These are phyloP conservation scores for Stenotaenia linearis DNA, from an alignment of 2,888 invertebrate genomes.

Conservation along the genomic window DNA sequence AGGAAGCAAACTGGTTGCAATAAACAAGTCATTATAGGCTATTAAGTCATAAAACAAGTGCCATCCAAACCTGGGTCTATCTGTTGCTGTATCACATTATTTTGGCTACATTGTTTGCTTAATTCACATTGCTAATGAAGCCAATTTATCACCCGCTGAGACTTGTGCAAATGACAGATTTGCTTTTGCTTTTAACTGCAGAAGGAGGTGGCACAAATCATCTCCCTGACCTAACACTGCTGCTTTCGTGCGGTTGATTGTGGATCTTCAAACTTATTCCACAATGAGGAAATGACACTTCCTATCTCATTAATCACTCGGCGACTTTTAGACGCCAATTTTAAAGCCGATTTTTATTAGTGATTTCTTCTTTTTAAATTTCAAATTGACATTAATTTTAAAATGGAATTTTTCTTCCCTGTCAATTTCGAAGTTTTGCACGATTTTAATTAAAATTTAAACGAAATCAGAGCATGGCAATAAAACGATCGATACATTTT, in stretches of 20 bases:
- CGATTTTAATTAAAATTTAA: no score
- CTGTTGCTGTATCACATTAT: background rate
- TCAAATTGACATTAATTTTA: no score
- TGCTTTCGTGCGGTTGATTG: background rate
- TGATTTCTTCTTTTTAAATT: no score
- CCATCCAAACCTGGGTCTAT: background rate
- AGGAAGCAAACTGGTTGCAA: background rate
- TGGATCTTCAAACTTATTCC: background rate
- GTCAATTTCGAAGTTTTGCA: no score
- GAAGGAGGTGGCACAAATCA: background rate
- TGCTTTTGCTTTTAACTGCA: background rate
- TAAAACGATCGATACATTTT: no score
- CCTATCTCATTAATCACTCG: background rate
- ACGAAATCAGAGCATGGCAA: no score
- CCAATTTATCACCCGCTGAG: background rate
- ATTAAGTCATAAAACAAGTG: conserved; percentile 5
- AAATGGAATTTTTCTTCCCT: no score
- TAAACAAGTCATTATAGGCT: background rate
- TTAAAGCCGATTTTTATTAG: background rate
- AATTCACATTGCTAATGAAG: background rate
- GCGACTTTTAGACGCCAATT: background rate
- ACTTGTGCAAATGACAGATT: conserved; percentile 2
- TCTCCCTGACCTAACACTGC: background rate
- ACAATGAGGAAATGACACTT: conserved; percentile 6
- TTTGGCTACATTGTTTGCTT: background rate